phyloP scores from a whole-genome alignment of 2,113 vertebrate genomes.

The Falco punctatus region DNA sequence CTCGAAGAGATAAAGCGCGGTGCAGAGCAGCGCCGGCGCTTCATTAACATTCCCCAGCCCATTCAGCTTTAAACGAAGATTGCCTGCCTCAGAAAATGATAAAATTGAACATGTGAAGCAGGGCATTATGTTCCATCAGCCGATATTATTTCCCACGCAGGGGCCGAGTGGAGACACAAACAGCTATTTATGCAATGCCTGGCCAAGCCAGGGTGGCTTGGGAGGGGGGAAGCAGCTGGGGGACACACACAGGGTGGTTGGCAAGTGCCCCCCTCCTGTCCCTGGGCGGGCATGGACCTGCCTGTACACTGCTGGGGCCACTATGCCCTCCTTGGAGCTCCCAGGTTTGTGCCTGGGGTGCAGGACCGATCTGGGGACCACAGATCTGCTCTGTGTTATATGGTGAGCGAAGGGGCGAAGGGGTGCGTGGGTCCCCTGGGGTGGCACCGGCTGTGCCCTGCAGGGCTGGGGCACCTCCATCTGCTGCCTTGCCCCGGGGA shows the following conservation, averaged over 20 bases:
- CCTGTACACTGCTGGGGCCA: too few species aligned
- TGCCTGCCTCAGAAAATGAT: conserved; percentile 69
- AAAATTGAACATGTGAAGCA: conserved; percentile 72
- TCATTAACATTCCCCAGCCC: conserved; percentile 72
- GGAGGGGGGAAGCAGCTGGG: neutral
- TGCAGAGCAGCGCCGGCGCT: conserved; percentile 62
- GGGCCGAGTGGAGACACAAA: conserved; percentile 59
- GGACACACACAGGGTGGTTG: neutral
- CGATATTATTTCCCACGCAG: conserved; percentile 67
- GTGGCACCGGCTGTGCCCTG: neutral
- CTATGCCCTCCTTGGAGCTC: neutral
- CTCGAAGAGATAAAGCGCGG: conserved; percentile 64
- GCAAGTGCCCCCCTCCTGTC: neutral
- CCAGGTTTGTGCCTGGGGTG: neutral
- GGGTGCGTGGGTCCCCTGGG: rapidly evolving
- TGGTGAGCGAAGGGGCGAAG: neutral
- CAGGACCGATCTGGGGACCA: neutral
- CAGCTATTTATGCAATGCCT: conserved; percentile 60
- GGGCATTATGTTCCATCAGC: conserved; percentile 70
- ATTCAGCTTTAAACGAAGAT: conserved; percentile 72
- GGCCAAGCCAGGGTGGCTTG: neutral
- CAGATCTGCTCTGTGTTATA: neutral
- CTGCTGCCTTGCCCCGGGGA: neutral
- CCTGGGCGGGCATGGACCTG: neutral
- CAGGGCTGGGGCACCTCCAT: neutral